Percentiles rank a stretch among this genome's conserved stretches.
phyloP scores from a whole-genome alignment of 2,113 vertebrate species.

The Scatophagus argus region DNA sequence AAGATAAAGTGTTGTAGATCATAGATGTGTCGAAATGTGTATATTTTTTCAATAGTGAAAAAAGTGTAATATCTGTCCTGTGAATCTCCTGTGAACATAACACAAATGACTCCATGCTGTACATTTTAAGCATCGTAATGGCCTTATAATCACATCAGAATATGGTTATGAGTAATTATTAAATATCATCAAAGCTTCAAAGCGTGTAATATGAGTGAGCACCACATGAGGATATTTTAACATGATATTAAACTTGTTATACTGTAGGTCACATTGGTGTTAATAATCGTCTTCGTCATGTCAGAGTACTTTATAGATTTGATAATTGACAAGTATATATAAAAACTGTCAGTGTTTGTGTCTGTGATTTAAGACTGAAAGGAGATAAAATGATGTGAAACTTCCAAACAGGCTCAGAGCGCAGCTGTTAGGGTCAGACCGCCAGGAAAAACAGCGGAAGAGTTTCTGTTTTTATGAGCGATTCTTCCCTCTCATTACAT shows the following conservation, averaged over 20 bases:
- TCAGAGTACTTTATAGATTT: not conserved
- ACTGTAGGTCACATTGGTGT: not conserved
- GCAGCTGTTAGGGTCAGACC: not conserved
- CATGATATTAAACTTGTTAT: not conserved
- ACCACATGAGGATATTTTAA: not conserved
- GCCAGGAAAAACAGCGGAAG: not conserved
- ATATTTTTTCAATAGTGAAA: too few relatives aligned
- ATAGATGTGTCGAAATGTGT: not conserved
- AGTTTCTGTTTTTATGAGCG: not conserved
- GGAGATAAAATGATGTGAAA: not conserved
- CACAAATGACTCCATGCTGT: not conserved
- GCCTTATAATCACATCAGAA: not conserved
- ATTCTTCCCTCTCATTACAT: not conserved
- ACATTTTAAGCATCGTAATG: not conserved
- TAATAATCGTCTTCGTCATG: not conserved
- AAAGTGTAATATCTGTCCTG: not conserved
- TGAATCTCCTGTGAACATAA: not conserved
- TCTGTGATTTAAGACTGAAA: not conserved
- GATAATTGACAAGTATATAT: not conserved
- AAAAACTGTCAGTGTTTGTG: not conserved
- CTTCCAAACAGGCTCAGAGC: not conserved
- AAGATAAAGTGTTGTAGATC: not conserved
- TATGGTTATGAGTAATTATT: not conserved
- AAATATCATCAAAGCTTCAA: too few relatives aligned
- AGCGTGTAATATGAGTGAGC: not conserved